Evolutionary conservation across 2,113 vertebrate genomes (phyloP).

Genomic region (Podiceps cristatus): DNA sequence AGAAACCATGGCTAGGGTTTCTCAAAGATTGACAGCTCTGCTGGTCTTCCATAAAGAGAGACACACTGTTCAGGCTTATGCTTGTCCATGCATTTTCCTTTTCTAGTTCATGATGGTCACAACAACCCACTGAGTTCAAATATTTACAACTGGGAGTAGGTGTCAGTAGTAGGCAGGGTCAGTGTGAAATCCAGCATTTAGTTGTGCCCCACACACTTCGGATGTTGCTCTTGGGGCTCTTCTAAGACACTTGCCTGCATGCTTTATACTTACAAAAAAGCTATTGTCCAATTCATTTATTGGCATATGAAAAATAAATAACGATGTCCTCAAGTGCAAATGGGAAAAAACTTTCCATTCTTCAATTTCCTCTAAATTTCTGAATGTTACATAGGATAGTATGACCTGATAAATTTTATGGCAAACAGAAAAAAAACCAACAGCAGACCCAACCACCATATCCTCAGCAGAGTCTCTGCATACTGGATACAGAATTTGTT

Average conservation of each 20-base stretch:
- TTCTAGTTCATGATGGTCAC: not conserved
- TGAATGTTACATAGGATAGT: not conserved
- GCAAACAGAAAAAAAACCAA: not conserved
- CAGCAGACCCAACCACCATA: not conserved
- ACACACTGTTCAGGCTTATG: not conserved
- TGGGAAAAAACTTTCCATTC: not conserved
- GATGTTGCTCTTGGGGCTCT: not conserved
- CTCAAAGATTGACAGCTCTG: not conserved
- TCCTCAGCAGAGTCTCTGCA: not conserved
- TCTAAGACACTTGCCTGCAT: not conserved
- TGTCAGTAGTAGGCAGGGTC: not conserved
- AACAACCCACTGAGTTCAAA: not conserved
- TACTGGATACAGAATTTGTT: not conserved
- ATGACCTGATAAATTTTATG: not conserved
- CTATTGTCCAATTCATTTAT: not conserved
- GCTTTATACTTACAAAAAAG: not conserved
- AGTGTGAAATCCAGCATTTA: not conserved
- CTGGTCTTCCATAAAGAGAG: not conserved
- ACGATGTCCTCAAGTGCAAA: not conserved
- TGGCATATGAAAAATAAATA: not conserved
- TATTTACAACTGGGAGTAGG: not conserved
- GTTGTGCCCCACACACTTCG: not conserved
- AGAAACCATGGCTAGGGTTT: not conserved
- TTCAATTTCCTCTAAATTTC: not conserved
- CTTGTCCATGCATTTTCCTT: not conserved